A percentile compares a stretch with the other conserved stretches of the same genome.
Conservation (phyloP, 2,113 vertebrate species). For the Osmerus eperlanus region DNA sequence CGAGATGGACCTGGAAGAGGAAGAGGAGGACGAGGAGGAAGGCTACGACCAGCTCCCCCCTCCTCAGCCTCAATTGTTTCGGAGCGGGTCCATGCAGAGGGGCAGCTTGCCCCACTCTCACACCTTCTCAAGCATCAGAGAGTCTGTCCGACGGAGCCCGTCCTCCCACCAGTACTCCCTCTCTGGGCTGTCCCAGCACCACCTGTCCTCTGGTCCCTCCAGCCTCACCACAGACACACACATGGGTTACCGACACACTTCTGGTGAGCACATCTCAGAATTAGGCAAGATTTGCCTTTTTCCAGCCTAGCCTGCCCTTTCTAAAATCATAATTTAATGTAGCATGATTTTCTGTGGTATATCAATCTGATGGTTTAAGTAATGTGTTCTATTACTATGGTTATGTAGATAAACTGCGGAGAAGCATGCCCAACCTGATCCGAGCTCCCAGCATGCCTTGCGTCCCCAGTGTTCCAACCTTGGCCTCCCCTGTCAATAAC, state of each 20-base stretch:
- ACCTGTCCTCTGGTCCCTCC: slow-evolving; percentile 78
- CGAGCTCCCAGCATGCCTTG: slow-evolving; percentile 88
- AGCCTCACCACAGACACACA: slow-evolving; percentile 77
- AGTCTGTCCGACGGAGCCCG: slow-evolving; percentile 82
- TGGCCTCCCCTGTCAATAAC: slow-evolving; percentile 66
- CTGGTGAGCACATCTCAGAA: slow-evolving; percentile 72
- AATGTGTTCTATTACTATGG: slow-evolving; percentile 31
- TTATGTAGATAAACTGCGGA: slow-evolving; percentile 86
- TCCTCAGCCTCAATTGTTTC: slow-evolving; percentile 87
- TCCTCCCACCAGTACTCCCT: slow-evolving; percentile 80
- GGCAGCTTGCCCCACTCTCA: slow-evolving; percentile 88
- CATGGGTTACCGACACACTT: slow-evolving; percentile 74
- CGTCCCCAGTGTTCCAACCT: slow-evolving; percentile 82
- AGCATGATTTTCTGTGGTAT: not conserved
- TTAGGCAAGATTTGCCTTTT: not conserved
- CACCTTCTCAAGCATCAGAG: slow-evolving; percentile 93
- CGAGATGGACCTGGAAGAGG: slow-evolving; percentile 82
- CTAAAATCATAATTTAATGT: not conserved
- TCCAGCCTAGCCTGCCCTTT: not conserved
- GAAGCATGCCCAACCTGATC: slow-evolving; percentile 95
- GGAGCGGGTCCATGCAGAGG: slow-evolving; percentile 83
- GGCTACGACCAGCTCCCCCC: slow-evolving; percentile 91
- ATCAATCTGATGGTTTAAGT: too few species aligned
- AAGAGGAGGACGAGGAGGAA: slow-evolving; percentile 88
- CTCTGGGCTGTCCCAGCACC: slow-evolving; percentile 75